phyloP scores from a whole-genome alignment of 2,797 vertebrate genomes.

The Eulemur mongoz region DNA sequence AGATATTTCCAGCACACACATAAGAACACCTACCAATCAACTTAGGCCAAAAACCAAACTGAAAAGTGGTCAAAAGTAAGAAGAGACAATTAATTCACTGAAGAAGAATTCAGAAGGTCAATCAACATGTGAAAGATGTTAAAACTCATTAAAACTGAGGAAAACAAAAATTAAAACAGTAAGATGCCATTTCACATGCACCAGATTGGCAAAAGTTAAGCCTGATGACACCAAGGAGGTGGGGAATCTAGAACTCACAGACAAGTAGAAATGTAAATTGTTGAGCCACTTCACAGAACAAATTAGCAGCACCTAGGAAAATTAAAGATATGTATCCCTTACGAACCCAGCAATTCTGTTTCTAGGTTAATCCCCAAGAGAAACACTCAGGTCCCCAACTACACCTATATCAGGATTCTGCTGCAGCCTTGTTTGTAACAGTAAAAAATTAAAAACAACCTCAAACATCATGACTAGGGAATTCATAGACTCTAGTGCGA shows the following conservation, averaged over 20 bases:
- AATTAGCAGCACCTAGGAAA: background rate
- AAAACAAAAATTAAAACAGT: background rate
- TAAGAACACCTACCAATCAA: background rate
- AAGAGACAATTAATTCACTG: background rate
- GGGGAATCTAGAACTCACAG: background rate
- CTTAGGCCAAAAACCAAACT: background rate
- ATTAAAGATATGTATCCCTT: background rate
- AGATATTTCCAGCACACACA: background rate
- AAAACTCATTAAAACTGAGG: background rate
- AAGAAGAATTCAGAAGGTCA: background rate
- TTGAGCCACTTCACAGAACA: background rate
- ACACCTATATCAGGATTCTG: background rate
- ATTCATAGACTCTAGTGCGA: background rate
- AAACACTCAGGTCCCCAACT: background rate
- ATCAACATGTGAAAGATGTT: background rate
- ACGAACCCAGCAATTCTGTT: background rate
- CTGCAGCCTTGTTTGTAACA: background rate
- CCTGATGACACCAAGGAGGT: background rate
- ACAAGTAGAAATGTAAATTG: background rate
- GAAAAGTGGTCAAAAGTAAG: background rate
- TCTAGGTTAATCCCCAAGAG: slow-evolving; percentile 13
- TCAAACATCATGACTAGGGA: background rate
- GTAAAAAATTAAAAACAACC: background rate
- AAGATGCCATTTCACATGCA: background rate
- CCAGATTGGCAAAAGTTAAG: background rate